Evolutionary conservation across 2,888 invertebrate species (phyloP).

Genomic region (Nomada hirtipes): DNA sequence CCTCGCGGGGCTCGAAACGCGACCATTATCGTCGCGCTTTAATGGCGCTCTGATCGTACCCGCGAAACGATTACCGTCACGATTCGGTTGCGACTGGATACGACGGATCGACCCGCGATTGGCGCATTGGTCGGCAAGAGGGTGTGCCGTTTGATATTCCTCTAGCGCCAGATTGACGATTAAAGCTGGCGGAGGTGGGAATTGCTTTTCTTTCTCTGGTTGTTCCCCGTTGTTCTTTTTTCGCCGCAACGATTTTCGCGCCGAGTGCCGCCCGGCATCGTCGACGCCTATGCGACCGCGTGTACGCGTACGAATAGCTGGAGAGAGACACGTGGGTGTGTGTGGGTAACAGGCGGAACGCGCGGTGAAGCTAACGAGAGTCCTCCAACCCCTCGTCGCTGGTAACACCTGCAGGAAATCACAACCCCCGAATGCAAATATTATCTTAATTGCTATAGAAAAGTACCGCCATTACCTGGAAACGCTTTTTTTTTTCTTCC

Average conservation of each 20-base stretch:
- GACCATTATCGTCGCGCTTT: conserved; percentile 14
- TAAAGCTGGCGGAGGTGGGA: background rate
- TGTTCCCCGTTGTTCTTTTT: background rate
- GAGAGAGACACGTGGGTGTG: conserved; percentile 36
- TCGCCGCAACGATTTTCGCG: background rate
- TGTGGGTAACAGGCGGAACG: conserved; percentile 63
- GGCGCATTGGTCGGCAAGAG: background rate
- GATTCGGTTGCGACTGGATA: background rate
- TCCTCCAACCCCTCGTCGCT: conserved; percentile 55
- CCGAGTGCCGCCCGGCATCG: background rate
- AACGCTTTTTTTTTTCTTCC: conserved; percentile 57
- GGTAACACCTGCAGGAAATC: conserved; percentile 84
- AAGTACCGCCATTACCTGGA: conserved; percentile 72
- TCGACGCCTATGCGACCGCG: conserved; percentile 49
- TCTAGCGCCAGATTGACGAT: background rate
- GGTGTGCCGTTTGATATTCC: too few relatives aligned
- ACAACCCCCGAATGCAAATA: conserved; percentile 83
- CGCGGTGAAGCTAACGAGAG: conserved; percentile 74
- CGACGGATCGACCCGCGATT: conserved; percentile 10
- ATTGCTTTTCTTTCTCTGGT: background rate
- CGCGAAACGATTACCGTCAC: conserved; percentile 3
- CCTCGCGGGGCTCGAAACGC: background rate
- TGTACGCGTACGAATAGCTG: conserved; percentile 32
- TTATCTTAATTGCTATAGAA: conserved; percentile 83
- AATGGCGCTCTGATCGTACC: background rate